These are phyloP conservation scores for Onychostoma macrolepis DNA, from an alignment of 2,113 vertebrate species.

Conservation along the genomic window DNA sequence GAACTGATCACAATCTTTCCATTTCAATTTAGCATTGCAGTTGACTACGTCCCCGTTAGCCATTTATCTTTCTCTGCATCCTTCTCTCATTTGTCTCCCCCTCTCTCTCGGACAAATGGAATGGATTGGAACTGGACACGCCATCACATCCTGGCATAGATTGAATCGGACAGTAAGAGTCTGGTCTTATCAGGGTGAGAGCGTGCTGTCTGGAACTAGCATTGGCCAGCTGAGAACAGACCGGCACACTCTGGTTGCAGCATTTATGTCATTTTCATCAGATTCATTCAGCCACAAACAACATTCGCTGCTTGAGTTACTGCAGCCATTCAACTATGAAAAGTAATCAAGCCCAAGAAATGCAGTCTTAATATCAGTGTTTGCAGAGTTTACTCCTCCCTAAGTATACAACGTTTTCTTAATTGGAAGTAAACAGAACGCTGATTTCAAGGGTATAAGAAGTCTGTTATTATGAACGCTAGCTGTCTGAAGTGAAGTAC, in stretches of 20 bases:
- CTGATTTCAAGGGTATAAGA: neutral
- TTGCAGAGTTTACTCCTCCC: neutral
- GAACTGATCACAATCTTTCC: conserved; percentile 51
- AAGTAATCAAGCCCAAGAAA: conserved; percentile 1
- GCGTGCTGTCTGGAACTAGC: neutral
- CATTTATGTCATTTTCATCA: conserved; percentile 2
- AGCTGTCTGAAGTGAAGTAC: neutral
- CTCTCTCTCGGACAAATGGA: conserved; percentile 18
- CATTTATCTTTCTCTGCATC: conserved; percentile 55
- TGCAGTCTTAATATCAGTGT: neutral
- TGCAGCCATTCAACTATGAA: conserved; percentile 20
- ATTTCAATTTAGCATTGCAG: conserved; percentile 58
- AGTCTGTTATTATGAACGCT: neutral
- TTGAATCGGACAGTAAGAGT: conserved; percentile 31
- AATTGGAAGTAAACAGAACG: neutral
- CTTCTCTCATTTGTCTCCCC: conserved; percentile 11
- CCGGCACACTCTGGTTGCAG: neutral
- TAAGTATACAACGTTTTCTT: neutral
- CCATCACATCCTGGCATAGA: conserved; percentile 9
- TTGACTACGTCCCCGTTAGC: conserved; percentile 28
- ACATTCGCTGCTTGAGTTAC: neutral
- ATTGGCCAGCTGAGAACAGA: neutral
- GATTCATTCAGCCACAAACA: conserved; percentile 10
- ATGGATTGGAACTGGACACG: conserved; percentile 21
- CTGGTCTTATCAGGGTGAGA: conserved; percentile 14